These are phyloP conservation scores for Synanthedon formicaeformis DNA, from an alignment of 2,888 invertebrate species.

Conservation along the genomic window DNA sequence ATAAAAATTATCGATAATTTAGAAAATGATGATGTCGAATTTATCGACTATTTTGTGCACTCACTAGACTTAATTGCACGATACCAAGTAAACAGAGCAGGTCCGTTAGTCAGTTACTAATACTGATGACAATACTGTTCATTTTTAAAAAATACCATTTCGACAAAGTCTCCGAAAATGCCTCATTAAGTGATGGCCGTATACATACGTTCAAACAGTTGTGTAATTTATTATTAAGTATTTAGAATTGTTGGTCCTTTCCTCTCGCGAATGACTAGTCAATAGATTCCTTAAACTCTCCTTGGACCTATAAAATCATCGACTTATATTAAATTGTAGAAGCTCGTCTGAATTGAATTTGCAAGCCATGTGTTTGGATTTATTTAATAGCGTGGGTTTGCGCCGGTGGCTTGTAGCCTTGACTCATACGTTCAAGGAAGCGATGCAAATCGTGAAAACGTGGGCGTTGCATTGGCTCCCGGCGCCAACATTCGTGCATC, in stretches of 20 bases:
- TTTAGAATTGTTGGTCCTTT: no score
- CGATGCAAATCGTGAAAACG: slow-evolving; percentile 90
- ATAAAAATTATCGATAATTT: slow-evolving; percentile 14
- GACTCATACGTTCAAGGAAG: slow-evolving; percentile 83
- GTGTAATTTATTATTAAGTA: no score
- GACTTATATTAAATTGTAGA: no score
- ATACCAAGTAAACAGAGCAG: slow-evolving; percentile 25
- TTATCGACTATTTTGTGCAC: slow-evolving; percentile 20
- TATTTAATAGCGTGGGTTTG: slow-evolving; percentile 5
- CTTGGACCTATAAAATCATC: no score
- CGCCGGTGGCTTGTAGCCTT: slow-evolving; percentile 71
- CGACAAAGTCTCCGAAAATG: no score
- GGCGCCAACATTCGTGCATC: slow-evolving; percentile 93
- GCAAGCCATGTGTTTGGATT: no score
- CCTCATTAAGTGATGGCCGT: no score
- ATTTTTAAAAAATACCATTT: slow-evolving; percentile 15
- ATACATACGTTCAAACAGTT: no score
- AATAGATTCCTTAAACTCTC: no score
- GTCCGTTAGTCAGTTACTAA: slow-evolving; percentile 16
- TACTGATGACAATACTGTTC: slow-evolving; percentile 42
- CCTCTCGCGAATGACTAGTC: no score
- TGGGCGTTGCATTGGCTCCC: slow-evolving; percentile 83
- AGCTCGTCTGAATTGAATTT: no score
- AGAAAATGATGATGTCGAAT: slow-evolving; percentile 13
- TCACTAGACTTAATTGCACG: slow-evolving; percentile 16